Base-by-base conservation (phyloP, 2,888 invertebrate genomes). In the Amphipoea lucens region DNA sequence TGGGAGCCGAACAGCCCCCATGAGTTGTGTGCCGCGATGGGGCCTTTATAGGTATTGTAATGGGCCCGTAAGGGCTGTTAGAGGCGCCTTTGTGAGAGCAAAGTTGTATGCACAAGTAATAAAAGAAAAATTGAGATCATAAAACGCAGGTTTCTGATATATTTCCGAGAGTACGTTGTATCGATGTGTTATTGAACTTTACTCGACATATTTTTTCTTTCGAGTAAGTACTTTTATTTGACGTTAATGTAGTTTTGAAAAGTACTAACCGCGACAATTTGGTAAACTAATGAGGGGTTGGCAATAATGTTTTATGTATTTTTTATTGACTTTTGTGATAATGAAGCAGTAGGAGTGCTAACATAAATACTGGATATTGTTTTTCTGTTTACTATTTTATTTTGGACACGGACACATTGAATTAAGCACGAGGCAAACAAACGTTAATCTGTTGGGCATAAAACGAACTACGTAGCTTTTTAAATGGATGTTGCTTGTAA, bases 21-120 rank as follows among this genome's bases (percentile, higher is more conserved):
- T 77, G 75, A 83, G 84, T 86, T 80, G 84, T 81, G 80, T 29
- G 71, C 68, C 40, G 66, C 65, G 66, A 73, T 83, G 86, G 82
- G 79, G 73, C 45, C 74, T 83, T 86, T 69, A 86, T 78, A 76
- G 76, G 76, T 75, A 75, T 67, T 73, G 81, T 86, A 85, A 86
- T 86, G 83, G 76, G 45, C 62, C 80, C 69, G 74, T 75, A 67
- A 83, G 79, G 69, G 70, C 80, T 68, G 54, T 72, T 72, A 72
- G 74, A 72, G n/a, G 29, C 67, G 63, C 76, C 82, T 87, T 87
- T 78, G 85, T 87, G 57, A 87, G 69, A 87, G 86, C 68, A 87
- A 87, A 87, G 87, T 87, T 87, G 74, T 76, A 79, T 77, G 77
- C 74, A 84, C 67, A 68, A 77, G 75, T 87, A 82, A 82, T 86